Evolutionary conservation across 2,888 invertebrate species (phyloP).

Genomic region (Oscheius sp.): DNA sequence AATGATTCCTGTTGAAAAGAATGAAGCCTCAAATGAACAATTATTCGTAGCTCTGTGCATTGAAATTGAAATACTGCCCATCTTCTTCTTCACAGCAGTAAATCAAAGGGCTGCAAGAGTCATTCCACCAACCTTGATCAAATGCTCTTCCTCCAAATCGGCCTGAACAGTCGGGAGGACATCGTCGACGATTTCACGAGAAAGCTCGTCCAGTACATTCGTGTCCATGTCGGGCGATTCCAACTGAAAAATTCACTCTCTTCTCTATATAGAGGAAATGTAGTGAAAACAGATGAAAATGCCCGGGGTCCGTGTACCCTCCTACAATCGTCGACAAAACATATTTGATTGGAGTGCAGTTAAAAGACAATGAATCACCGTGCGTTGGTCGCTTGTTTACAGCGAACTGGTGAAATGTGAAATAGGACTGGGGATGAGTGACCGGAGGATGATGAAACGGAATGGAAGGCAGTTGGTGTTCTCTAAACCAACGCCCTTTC

Average conservation of each 20-base stretch:
- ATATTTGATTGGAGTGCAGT: constrained; percentile 2
- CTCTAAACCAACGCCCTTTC: no score
- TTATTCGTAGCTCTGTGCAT: no score
- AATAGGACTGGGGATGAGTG: constrained; percentile 16
- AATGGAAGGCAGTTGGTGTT: no score
- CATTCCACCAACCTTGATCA: no score
- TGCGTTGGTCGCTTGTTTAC: constrained; percentile 18
- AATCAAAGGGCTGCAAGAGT: background rate
- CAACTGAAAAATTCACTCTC: constrained; percentile 40
- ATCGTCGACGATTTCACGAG: constrained; percentile 48
- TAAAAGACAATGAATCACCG: constrained; percentile 32
- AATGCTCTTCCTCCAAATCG: constrained; percentile 18
- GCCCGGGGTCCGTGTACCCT: background rate
- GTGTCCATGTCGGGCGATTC: constrained; percentile 44
- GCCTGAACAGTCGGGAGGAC: constrained; percentile 46
- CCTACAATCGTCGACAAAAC: background rate
- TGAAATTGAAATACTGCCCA: no score
- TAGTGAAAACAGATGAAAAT: background rate
- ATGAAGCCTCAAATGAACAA: no score
- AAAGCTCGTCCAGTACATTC: constrained; percentile 42
- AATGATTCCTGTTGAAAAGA: no score
- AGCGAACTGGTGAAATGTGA: constrained; percentile 26
- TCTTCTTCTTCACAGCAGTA: no score
- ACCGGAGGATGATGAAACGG: constrained; percentile 13
- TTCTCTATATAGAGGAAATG: background rate